These are phyloP conservation scores for Ladona fulva DNA, from an alignment of 1,140 invertebrate species.

Conservation along the genomic window DNA sequence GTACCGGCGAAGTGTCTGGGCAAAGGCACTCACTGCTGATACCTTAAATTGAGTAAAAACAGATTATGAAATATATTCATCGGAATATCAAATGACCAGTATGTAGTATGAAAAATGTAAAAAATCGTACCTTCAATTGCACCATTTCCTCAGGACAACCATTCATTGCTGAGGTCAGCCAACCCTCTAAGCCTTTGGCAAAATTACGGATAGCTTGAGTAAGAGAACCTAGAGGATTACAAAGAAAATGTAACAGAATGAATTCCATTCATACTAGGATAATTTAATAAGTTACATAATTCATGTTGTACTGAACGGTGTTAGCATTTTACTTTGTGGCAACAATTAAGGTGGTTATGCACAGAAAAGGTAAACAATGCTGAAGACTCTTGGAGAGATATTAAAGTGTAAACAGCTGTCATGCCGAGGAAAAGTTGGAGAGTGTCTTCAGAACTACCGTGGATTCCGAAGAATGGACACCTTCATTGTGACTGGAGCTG, in stretches of 20 bases:
- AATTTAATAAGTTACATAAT: conserved; percentile 11
- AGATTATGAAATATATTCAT: conserved; percentile 12
- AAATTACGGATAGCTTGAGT: conserved; percentile 92
- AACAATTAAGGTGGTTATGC: too few relatives aligned
- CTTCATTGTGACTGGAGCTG: too few relatives aligned
- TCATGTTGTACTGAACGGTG: conserved; percentile 14
- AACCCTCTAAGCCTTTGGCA: conserved; percentile 82
- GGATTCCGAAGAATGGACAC: too few relatives aligned
- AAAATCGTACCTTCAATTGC: conserved; percentile 58
- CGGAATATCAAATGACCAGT: background rate
- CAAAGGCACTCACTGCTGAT: conserved; percentile 80
- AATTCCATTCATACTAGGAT: background rate
- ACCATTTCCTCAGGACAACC: conserved; percentile 78
- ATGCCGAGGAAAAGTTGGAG: too few relatives aligned
- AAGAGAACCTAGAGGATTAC: conserved; percentile 53
- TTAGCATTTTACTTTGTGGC: too few relatives aligned
- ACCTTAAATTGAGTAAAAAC: conserved; percentile 32
- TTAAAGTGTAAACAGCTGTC: too few relatives aligned
- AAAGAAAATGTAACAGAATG: too few relatives aligned
- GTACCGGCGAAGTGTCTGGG: conserved; percentile 89
- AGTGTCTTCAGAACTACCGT: too few relatives aligned
- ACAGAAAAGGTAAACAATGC: too few relatives aligned
- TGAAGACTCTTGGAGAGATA: too few relatives aligned
- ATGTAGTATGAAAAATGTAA: background rate
- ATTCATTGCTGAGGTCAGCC: conserved; percentile 76